These are phyloP conservation scores for Mayetiola destructor DNA, from an alignment of 2,888 invertebrate genomes.

Conservation along the genomic window DNA sequence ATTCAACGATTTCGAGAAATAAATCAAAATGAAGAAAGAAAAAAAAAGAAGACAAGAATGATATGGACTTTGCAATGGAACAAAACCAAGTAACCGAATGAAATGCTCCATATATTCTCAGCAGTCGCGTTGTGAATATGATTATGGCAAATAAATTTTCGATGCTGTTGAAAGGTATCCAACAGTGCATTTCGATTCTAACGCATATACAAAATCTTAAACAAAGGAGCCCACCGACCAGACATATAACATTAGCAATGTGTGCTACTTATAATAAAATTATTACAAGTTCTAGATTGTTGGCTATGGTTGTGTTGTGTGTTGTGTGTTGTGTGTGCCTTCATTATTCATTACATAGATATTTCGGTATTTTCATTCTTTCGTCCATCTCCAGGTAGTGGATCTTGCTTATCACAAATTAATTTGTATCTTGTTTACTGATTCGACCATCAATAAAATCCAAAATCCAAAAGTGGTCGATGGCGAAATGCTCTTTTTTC, in stretches of 20 bases:
- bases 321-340: too few relatives aligned
- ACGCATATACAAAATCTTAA: not conserved
- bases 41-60: not conserved
- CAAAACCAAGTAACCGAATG: not conserved
- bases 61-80: not conserved
- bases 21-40: not conserved
- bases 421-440: too few relatives aligned
- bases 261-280: constrained; percentile 12
- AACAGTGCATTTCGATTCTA: not conserved
- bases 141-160: not conserved
- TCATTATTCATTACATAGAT: too few relatives aligned
- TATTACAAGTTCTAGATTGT: constrained; percentile 9
- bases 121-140: constrained; percentile 7
- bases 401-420: too few relatives aligned
- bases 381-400: not conserved
- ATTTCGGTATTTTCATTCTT: too few relatives aligned
- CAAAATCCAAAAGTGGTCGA: too few relatives aligned
- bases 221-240: constrained; percentile 9
- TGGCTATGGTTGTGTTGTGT: not conserved
- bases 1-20: not conserved
- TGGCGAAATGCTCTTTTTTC: too few relatives aligned
- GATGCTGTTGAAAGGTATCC: not conserved
- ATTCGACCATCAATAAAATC: too few relatives aligned
- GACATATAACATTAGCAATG: constrained; percentile 7
- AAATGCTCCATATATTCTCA: not conserved